These are phyloP conservation scores for Brachynemurus nebulosus DNA, from an alignment of 2,888 invertebrate genomes.

Conservation along the genomic window DNA sequence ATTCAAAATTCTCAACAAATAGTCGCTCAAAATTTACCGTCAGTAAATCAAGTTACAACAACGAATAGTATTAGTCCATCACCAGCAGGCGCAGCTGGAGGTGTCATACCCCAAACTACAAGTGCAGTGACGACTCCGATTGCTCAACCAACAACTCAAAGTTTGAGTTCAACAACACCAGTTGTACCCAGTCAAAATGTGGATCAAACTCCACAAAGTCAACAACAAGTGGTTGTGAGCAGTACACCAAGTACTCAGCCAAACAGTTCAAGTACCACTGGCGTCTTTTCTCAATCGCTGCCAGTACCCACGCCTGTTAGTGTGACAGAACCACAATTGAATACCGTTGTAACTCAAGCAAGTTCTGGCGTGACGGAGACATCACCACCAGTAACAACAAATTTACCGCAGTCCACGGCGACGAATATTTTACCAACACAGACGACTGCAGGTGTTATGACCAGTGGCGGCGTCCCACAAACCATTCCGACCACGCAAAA, in stretches of 20 bases:
- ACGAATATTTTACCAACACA: neutral
- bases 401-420: neutral
- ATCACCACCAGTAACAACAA: neutral
- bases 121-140: neutral
- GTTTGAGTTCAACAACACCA: neutral
- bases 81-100: neutral
- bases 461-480: no score
- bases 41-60: neutral
- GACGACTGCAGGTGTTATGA: neutral
- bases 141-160: neutral
- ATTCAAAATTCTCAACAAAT: no score
- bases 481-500: no score
- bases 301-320: neutral
- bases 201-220: neutral
- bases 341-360: neutral
- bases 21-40: neutral
- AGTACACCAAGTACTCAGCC: neutral
- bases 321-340: no score
- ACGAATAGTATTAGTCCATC: no score
- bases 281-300: neutral
- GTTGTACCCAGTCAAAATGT: neutral
- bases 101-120: neutral
- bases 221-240: neutral
- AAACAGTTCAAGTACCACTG: neutral
- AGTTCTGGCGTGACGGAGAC: neutral